Percentiles rank a stretch among this genome's conserved stretches.
phyloP scores from a whole-genome alignment of 1,140 invertebrate genomes.

The Diuraphis noxia region DNA sequence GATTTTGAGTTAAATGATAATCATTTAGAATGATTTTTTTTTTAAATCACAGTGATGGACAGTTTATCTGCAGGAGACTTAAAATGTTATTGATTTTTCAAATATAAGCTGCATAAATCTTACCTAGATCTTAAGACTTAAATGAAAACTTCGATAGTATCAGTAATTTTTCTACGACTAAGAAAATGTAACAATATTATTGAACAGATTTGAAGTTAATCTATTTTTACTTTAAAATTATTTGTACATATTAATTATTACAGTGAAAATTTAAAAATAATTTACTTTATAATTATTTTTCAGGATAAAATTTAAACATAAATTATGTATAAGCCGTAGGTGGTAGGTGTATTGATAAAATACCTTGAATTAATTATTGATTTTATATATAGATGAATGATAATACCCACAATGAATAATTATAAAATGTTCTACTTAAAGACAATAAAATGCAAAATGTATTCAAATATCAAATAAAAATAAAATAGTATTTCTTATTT shows the following conservation, averaged over 20 bases:
- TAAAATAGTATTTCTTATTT: neutral
- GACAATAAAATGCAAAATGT: neutral
- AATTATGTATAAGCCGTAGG: neutral
- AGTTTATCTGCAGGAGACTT: neutral
- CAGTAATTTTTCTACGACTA: neutral
- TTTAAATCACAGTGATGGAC: neutral
- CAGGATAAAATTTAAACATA: neutral
- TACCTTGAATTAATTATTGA: neutral
- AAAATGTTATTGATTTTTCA: neutral
- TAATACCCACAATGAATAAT: neutral
- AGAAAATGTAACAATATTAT: too few relatives aligned
- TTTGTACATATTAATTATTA: neutral
- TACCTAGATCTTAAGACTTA: neutral
- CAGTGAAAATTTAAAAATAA: neutral
- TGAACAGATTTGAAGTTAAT: neutral
- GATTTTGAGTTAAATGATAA: neutral
- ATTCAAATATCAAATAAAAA: neutral
- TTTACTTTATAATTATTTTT: neutral
- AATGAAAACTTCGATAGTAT: neutral
- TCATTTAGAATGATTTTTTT: too few relatives aligned
- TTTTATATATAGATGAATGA: neutral
- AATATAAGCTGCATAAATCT: neutral
- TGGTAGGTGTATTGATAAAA: neutral
- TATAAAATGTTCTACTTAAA: neutral
- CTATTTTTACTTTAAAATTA: slow-evolving; percentile 3